Evolutionary conservation across 2,113 vertebrate species (phyloP).

Genomic region (Charadrius vociferus): DNA sequence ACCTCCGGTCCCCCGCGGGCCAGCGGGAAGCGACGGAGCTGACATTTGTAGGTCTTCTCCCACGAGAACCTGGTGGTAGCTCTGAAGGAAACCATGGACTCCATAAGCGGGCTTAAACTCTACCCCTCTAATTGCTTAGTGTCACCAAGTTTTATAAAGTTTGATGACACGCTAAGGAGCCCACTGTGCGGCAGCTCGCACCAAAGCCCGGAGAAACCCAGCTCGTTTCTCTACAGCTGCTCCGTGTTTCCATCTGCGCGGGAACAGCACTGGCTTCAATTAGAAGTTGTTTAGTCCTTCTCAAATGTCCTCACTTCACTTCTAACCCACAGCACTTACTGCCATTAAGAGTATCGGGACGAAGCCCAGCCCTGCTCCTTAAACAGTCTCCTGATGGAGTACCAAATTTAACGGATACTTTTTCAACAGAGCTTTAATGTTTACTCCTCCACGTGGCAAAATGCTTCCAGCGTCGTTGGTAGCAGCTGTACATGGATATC

Average conservation of each 20-base stretch:
- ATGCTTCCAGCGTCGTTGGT: not conserved
- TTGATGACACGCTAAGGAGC: not conserved
- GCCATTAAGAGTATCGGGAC: not conserved
- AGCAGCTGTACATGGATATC: not conserved
- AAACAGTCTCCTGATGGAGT: not conserved
- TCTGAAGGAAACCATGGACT: not conserved
- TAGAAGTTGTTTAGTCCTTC: not conserved
- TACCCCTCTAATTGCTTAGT: not conserved
- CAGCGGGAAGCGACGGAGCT: not conserved
- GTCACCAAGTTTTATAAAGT: not conserved
- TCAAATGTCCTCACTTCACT: not conserved
- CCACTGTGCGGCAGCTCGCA: not conserved
- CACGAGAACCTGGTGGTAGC: not conserved
- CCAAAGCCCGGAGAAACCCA: not conserved
- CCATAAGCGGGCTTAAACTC: not conserved
- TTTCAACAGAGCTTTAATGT: not conserved
- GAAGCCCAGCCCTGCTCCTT: not conserved
- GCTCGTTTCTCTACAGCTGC: not conserved
- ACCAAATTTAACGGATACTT: not conserved
- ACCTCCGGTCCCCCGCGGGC: not conserved
- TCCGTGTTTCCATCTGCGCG: not conserved
- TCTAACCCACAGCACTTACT: not conserved
- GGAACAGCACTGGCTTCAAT: not conserved
- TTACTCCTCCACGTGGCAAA: not conserved
- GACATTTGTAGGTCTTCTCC: constrained; percentile 51